Conservation (phyloP, 2,888 invertebrate species). For the Archips crataeganus region DNA sequence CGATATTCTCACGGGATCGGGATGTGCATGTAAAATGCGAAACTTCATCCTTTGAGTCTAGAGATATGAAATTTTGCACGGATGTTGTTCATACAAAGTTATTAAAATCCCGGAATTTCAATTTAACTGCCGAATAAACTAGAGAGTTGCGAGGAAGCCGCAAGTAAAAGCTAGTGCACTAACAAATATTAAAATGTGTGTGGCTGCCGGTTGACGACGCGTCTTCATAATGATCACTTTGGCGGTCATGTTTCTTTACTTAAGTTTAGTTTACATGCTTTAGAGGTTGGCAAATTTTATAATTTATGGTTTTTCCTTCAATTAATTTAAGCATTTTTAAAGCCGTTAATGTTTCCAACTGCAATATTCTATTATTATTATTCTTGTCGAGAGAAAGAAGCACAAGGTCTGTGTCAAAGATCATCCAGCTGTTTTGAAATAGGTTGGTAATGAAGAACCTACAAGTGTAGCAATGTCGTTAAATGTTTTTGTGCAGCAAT, state of each 20-base stretch:
- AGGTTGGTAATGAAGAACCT: constrained; percentile 24
- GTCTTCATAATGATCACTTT: constrained; percentile 2
- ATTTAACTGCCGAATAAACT: too few species aligned
- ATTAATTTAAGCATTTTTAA: constrained; percentile 2
- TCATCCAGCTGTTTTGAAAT: constrained; percentile 26
- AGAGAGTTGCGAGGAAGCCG: too few species aligned
- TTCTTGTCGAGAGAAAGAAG: constrained; percentile 18
- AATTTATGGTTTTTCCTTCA: constrained; percentile 10
- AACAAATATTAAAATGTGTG: not conserved
- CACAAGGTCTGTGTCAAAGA: constrained; percentile 35
- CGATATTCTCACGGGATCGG: too few species aligned
- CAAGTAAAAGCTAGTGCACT: not conserved
- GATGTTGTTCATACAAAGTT: too few species aligned
- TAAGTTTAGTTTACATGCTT: constrained; percentile 23
- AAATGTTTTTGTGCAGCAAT: constrained; percentile 22
- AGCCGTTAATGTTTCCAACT: constrained; percentile 14
- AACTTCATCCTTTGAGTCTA: too few species aligned
- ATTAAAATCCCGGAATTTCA: too few species aligned
- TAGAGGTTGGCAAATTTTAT: constrained; percentile 14
- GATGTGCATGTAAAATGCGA: too few species aligned
- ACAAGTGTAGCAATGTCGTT: constrained; percentile 25
- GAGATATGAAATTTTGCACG: too few species aligned
- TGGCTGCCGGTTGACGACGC: constrained; percentile 1
- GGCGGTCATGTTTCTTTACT: constrained; percentile 21
- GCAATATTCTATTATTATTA: constrained; percentile 4